Evolutionary conservation across 2,888 invertebrate genomes (phyloP), one percentile per base, ranked within the genome.

Genomic region (Branchinecta sandiegonensis): DNA sequence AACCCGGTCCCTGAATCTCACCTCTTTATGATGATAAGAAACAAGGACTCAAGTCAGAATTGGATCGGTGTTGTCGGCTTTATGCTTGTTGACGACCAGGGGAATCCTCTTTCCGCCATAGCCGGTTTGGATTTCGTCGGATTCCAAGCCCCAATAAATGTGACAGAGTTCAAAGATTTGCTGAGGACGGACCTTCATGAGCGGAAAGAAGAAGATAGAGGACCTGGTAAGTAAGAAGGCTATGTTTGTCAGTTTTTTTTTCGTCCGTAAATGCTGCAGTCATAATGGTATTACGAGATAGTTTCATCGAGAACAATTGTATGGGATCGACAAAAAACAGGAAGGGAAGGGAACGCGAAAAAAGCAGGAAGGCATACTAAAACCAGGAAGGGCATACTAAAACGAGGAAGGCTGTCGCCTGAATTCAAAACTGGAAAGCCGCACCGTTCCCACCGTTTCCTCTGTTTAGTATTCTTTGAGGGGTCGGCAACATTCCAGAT

Each of bases 161-260:
- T 46, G 69, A 46, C 56, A 13, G 69, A 48, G n/a, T 17, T 65
- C 14, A n/a, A 67, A 64, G 63, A 67, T 14, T 67, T 67, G 47
- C 14, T 67, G n/a, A 23, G 1, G 13, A 64, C 67, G 23, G 46
- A 46, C 11, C 67, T 67, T 46, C 46, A 13, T 47, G 50, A 46
- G n/a, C 47, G 63, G 63, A 46, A 48, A 10, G 11, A 13, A 13
- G 63, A 67, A 10, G 37, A 56, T 4, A 66, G 50, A 12, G 11
- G 66, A 17, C 66, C 66, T 6, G 66, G 66, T 3, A 56, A 37
- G 37, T 1, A 17, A 13, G 14, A 56, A 10, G 56, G 56, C 14
- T 56, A 56, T 56, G 9, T 56, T 56, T 56, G 8, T 56, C 14
- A 56, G 1, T 56, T 56, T 8, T 8, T n/a, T 56, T 56, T 14